Conservation (phyloP, 2,888 invertebrate genomes). For the Machimus atricapillus region DNA sequence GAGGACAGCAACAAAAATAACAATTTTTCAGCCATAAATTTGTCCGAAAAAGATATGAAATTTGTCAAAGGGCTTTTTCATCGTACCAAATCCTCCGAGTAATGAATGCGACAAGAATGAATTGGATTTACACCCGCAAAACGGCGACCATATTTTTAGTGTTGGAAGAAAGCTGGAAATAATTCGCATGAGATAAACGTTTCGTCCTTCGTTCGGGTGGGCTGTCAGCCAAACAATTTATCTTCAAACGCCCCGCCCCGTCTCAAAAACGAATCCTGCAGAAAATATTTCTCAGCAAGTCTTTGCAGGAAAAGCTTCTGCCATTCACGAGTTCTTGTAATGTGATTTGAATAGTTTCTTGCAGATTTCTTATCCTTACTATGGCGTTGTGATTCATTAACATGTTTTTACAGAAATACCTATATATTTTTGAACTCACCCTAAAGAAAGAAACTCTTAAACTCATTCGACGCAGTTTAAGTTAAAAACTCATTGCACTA, state of each 20-base stretch:
- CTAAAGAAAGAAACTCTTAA: not conserved
- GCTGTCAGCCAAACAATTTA: not conserved
- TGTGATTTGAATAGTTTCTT: not conserved
- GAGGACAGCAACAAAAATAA: not conserved
- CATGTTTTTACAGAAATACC: too few relatives aligned
- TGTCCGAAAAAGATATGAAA: not conserved
- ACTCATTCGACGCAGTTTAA: not conserved
- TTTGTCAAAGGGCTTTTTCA: not conserved
- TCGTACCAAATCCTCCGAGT: not conserved
- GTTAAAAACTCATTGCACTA: not conserved
- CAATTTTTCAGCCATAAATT: constrained; percentile 9
- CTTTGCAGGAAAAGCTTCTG: not conserved
- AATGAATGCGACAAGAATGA: constrained; percentile 17
- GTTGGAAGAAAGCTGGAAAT: not conserved
- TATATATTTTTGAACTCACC: not conserved
- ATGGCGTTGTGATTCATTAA: too few relatives aligned
- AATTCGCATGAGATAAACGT: not conserved
- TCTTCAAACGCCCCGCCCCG: not conserved
- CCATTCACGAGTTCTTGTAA: not conserved
- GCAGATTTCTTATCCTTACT: not conserved
- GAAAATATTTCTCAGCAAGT: not conserved
- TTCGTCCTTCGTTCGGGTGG: not conserved
- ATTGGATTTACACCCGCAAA: constrained; percentile 14
- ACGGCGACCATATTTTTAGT: not conserved
- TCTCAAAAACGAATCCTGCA: not conserved